Evolutionary conservation across 2,888 invertebrate species (phyloP).

Genomic region (Cerastis rubricosa): DNA sequence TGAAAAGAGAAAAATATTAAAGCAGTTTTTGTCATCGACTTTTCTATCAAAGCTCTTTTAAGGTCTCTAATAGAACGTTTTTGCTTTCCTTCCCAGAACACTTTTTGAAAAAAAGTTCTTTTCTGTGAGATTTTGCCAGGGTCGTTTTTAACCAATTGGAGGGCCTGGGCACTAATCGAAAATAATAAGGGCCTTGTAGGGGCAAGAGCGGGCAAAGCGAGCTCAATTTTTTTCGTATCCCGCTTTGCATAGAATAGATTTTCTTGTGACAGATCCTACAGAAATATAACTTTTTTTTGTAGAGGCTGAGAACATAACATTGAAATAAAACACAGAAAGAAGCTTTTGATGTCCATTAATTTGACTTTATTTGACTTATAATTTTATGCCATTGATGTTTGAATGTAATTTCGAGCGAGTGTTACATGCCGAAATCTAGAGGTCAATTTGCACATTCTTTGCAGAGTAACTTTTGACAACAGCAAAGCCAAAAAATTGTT

Average conservation of each 20-base stretch:
- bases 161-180: neutral
- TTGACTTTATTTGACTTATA: neutral
- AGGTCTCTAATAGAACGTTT: neutral
- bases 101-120: neutral
- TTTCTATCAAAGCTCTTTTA: neutral
- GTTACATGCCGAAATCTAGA: no score
- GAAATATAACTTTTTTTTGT: neutral
- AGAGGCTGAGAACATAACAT: neutral
- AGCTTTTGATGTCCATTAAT: no score
- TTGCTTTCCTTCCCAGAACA: no score
- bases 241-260: no score
- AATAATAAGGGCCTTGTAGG: neutral
- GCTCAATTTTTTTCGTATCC: neutral
- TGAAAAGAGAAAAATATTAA: neutral
- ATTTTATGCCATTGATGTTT: neutral
- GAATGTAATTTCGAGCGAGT: no score
- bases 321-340: neutral
- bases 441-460: no score
- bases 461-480: no score
- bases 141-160: neutral
- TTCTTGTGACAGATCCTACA: neutral
- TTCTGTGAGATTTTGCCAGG: neutral
- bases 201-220: neutral
- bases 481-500: no score
- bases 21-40: neutral